Evolutionary conservation across 1,140 invertebrate species (phyloP).

Genomic region (Linepithema humile): DNA sequence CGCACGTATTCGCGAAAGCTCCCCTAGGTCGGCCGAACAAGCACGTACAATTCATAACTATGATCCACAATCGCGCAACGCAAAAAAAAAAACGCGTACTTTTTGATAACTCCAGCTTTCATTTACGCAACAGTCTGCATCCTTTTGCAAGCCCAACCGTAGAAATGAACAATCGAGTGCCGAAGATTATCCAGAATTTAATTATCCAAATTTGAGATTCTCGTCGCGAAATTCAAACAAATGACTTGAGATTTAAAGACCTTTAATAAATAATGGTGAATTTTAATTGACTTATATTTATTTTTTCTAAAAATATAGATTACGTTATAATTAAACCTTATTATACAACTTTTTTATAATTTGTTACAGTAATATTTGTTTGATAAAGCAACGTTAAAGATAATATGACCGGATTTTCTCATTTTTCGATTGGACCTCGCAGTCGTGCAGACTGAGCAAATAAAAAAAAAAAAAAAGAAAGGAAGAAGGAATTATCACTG

Average conservation of each 20-base stretch:
- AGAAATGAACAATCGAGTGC: not conserved
- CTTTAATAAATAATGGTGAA: too few relatives aligned
- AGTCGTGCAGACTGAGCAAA: conserved; percentile 24
- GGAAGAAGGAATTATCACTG: conserved; percentile 1
- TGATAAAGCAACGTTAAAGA: not conserved
- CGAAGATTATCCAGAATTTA: not conserved
- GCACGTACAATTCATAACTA: conserved; percentile 5
- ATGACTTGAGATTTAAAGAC: too few relatives aligned
- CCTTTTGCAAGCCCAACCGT: not conserved
- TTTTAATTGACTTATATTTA: too few relatives aligned
- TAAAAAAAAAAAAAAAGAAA: not conserved
- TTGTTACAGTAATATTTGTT: too few relatives aligned
- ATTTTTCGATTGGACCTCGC: not conserved
- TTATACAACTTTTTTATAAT: too few relatives aligned
- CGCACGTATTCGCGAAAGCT: conserved; percentile 10
- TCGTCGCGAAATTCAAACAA: too few relatives aligned
- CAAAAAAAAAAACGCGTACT: not conserved
- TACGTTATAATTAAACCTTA: too few relatives aligned
- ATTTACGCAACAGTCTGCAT: conserved; percentile 10
- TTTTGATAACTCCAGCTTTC: conserved; percentile 13
- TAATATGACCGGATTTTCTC: not conserved
- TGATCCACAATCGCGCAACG: conserved; percentile 17
- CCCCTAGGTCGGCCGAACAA: conserved; percentile 61
- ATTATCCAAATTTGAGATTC: too few relatives aligned
- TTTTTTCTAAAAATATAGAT: too few relatives aligned